Evolutionary conservation across 1,140 invertebrate species (phyloP).

Genomic region (Panulirus ornatus): DNA sequence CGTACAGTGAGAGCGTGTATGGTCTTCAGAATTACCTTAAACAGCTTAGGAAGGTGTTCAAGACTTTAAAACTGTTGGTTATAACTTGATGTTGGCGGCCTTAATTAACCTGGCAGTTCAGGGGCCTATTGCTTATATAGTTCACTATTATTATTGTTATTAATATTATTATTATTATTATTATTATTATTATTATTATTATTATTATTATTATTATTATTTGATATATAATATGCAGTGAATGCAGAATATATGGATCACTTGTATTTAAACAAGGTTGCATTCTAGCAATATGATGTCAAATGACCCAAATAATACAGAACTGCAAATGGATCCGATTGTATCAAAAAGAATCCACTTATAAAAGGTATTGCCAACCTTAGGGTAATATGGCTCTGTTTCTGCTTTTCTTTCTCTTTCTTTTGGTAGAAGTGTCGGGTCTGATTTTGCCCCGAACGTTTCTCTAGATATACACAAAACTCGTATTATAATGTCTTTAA

Average conservation of each 20-base stretch:
- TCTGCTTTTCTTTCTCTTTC: neutral
- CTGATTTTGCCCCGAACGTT: no score
- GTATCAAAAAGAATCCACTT: neutral
- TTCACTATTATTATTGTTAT: neutral
- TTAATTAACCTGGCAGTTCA: no score
- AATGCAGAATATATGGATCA: neutral
- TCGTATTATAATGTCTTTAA: no score
- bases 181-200: slow-evolving; percentile 14
- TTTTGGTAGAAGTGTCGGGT: no score
- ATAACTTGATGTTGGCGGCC: neutral
- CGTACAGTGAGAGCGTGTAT: neutral
- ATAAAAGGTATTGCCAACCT: neutral
- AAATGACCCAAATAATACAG: neutral
- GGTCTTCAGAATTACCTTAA: no score
- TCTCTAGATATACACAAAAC: no score
- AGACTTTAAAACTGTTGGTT: neutral
- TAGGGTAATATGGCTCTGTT: neutral
- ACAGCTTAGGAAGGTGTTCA: neutral
- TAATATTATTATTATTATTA: slow-evolving; percentile 6
- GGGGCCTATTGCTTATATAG: neutral
- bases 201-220: slow-evolving; percentile 7
- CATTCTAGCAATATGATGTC: neutral
- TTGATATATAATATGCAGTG: neutral
- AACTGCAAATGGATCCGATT: neutral
- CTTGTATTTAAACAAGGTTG: neutral